A percentile compares a stretch with the other conserved stretches of the same genome.
These are phyloP conservation scores for Idaea aversata DNA, from an alignment of 2,888 invertebrate genomes.

Conservation along the genomic window DNA sequence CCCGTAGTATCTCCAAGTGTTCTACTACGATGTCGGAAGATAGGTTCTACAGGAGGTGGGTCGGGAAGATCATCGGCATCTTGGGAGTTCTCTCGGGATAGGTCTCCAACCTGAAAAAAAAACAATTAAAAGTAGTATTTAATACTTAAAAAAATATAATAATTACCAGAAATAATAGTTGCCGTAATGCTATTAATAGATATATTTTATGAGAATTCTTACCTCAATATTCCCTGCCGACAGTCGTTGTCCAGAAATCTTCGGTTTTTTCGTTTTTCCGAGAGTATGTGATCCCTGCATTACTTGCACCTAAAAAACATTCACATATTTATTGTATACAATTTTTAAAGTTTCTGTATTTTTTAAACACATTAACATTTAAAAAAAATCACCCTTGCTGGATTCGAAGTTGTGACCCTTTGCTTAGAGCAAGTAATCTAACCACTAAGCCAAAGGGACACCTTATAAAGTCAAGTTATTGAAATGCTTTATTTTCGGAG, in stretches of 20 bases:
- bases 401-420: no score
- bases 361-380: no score
- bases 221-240: conserved; percentile 92
- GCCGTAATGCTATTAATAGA: no score
- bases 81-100: conserved; percentile 85
- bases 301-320: conserved; percentile 77
- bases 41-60: conserved; percentile 56
- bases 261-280: conserved; percentile 90
- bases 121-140: neutral
- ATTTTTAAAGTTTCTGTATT: no score
- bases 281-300: conserved; percentile 90
- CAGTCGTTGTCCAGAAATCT: conserved; percentile 88
- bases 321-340: neutral
- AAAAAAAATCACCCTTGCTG: no score
- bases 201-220: conserved; percentile 14
- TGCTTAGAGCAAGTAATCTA: no score
- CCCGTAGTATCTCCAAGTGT: conserved; percentile 89
- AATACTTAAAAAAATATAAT: neutral
- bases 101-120: conserved; percentile 81
- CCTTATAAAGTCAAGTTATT: no score
- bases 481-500: no score
- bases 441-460: no score
- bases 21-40: conserved; percentile 92
- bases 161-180: no score
- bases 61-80: conserved; percentile 82